A percentile compares a stretch with the other conserved stretches of the same genome.
These are phyloP conservation scores for Pseudochirops corinnae DNA, from an alignment of 2,797 vertebrate genomes.

Conservation along the genomic window DNA sequence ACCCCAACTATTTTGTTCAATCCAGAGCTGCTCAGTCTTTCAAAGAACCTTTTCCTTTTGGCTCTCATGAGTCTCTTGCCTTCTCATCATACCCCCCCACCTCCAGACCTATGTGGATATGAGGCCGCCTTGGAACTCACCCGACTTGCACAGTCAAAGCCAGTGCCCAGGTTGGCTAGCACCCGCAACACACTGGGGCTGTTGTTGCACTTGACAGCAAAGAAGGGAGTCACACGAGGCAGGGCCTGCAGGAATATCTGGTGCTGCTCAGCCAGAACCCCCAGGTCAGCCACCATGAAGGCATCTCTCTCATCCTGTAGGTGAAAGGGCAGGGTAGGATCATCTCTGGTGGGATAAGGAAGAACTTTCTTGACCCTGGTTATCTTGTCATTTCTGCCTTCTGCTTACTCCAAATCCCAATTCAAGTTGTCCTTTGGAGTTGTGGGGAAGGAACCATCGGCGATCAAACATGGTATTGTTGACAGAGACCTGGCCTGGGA, in stretches of 20 bases:
- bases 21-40: not conserved
- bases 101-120: not conserved
- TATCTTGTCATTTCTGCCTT: not conserved
- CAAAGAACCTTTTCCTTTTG: not conserved
- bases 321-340: not conserved
- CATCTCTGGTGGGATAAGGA: not conserved
- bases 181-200: slow-evolving; percentile 59
- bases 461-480: not conserved
- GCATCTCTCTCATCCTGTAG: slow-evolving; percentile 65
- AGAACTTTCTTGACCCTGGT: not conserved
- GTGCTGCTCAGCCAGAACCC: slow-evolving; percentile 57
- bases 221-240: slow-evolving; percentile 78
- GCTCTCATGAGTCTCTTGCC: not conserved
- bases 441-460: not conserved
- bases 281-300: slow-evolving; percentile 71
- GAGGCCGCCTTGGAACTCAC: slow-evolving; percentile 47
- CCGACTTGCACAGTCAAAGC: slow-evolving; percentile 83
- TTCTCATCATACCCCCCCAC: not conserved
- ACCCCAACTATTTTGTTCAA: not conserved
- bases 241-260: slow-evolving; percentile 65
- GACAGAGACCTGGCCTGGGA: not conserved
- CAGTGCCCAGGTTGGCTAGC: slow-evolving; percentile 67
- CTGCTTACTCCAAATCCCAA: not conserved
- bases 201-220: slow-evolving; percentile 76
- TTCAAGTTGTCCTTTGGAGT: not conserved